These are phyloP conservation scores for Otolemur garnettii DNA, from an alignment of 2,113 vertebrate species.

Conservation along the genomic window DNA sequence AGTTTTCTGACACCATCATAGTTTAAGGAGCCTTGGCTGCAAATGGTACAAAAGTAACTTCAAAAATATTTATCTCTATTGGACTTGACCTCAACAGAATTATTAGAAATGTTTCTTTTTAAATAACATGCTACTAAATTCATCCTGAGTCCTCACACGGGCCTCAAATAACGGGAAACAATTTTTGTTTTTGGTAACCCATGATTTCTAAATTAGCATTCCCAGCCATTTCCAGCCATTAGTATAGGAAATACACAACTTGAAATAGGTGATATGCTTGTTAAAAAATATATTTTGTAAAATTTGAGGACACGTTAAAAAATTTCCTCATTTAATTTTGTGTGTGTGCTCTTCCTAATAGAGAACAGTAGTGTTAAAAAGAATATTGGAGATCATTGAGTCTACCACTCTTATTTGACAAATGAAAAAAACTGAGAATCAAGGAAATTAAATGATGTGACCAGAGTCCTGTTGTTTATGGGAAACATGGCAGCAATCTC, in stretches of 20 bases:
- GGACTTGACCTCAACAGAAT: neutral
- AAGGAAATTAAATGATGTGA: neutral
- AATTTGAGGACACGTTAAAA: neutral
- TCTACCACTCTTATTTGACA: neutral
- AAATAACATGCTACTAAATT: constrained; percentile 11
- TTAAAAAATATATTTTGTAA: neutral
- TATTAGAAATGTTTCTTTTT: constrained; percentile 15
- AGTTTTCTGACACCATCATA: neutral
- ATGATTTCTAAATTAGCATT: neutral
- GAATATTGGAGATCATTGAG: neutral
- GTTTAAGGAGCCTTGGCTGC: neutral
- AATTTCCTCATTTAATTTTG: neutral
- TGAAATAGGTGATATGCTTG: neutral
- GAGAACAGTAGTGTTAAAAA: neutral
- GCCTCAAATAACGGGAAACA: neutral
- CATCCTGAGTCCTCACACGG: neutral
- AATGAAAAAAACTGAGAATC: constrained; percentile 1
- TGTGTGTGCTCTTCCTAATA: neutral
- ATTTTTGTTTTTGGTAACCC: neutral
- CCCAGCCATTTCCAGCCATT: neutral
- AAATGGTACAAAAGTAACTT: neutral
- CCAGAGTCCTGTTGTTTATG: neutral
- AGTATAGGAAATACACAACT: neutral
- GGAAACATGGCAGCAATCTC: neutral
- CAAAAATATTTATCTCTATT: neutral